Percentiles rank a stretch among this genome's conserved stretches.
Evolutionary conservation across 2,888 invertebrate genomes (phyloP).

Genomic region (Serrognathus titanus): DNA sequence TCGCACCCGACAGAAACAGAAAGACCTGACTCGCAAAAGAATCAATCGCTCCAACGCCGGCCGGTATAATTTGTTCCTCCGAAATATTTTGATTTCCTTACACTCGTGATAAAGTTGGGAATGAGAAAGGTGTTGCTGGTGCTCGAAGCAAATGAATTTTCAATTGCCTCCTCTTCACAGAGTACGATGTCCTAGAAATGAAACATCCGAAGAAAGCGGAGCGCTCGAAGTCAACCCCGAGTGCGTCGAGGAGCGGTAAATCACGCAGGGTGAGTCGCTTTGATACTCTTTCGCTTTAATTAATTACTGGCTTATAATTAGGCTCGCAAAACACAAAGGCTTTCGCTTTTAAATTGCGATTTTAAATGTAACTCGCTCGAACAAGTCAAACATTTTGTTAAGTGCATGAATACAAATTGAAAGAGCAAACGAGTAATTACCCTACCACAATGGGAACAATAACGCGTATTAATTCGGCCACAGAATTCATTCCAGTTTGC

Average conservation of each 20-base stretch:
- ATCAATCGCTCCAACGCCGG: background rate
- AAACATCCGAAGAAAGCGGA: constrained; percentile 7
- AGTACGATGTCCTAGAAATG: constrained; percentile 4
- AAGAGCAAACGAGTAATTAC: too few species aligned
- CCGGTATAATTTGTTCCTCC: background rate
- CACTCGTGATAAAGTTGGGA: constrained; percentile 15
- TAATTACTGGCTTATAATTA: too few species aligned
- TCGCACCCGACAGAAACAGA: background rate
- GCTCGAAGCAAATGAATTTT: constrained; percentile 2
- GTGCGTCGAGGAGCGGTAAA: background rate
- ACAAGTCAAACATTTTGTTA: too few species aligned
- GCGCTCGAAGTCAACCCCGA: background rate
- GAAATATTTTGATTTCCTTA: constrained; percentile 12
- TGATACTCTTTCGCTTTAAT: background rate
- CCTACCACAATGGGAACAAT: too few species aligned
- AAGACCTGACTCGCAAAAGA: background rate
- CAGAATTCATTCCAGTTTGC: too few species aligned
- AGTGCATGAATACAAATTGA: too few species aligned
- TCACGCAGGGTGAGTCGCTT: background rate
- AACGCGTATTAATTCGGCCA: too few species aligned
- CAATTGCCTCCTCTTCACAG: background rate
- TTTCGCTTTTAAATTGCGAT: too few species aligned
- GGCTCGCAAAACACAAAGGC: too few species aligned
- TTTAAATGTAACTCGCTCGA: too few species aligned
- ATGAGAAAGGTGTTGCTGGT: constrained; percentile 12